These are phyloP conservation scores for Volucella inflata DNA, from an alignment of 2,888 invertebrate genomes.

Conservation along the genomic window DNA sequence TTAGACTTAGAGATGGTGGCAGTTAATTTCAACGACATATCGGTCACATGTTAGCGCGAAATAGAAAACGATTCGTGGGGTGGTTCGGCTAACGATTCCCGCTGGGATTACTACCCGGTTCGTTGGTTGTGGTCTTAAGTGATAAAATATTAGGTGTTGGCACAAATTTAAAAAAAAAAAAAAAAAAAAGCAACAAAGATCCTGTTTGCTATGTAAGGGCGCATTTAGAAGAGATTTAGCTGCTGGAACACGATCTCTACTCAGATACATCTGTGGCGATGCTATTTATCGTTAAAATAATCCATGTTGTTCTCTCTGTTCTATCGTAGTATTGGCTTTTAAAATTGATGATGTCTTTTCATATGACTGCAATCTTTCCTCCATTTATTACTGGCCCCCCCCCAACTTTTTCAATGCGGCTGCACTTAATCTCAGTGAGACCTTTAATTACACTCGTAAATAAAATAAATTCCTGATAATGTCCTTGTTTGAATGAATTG, in stretches of 20 bases:
- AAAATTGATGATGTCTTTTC: constrained; percentile 16
- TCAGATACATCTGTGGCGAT: constrained; percentile 63
- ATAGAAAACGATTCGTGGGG: constrained; percentile 71
- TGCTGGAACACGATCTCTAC: constrained; percentile 23
- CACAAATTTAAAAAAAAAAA: constrained; percentile 35
- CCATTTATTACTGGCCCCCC: constrained; percentile 52
- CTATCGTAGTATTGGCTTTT: constrained; percentile 11
- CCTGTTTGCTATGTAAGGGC: neutral
- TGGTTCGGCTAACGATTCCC: constrained; percentile 38
- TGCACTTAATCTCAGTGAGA: constrained; percentile 47
- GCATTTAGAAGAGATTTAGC: constrained; percentile 29
- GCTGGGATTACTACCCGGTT: constrained; percentile 46
- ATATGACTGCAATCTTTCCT: constrained; percentile 27
- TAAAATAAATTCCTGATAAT: constrained; percentile 72
- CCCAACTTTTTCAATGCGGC: constrained; percentile 7
- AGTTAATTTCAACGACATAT: constrained; percentile 75
- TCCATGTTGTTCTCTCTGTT: neutral
- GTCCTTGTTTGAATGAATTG: constrained; percentile 67
- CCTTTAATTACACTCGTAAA: constrained; percentile 73
- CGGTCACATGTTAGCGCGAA: constrained; percentile 76
- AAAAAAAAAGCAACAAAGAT: constrained; percentile 22
- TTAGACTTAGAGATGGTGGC: constrained; percentile 74
- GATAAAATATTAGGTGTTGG: constrained; percentile 69
- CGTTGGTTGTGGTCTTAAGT: constrained; percentile 72
- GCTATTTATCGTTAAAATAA: constrained; percentile 52